Evolutionary conservation across 2,113 vertebrate genomes (phyloP), one percentile per base, ranked within the genome.

Genomic region (Dromas ardeola): DNA sequence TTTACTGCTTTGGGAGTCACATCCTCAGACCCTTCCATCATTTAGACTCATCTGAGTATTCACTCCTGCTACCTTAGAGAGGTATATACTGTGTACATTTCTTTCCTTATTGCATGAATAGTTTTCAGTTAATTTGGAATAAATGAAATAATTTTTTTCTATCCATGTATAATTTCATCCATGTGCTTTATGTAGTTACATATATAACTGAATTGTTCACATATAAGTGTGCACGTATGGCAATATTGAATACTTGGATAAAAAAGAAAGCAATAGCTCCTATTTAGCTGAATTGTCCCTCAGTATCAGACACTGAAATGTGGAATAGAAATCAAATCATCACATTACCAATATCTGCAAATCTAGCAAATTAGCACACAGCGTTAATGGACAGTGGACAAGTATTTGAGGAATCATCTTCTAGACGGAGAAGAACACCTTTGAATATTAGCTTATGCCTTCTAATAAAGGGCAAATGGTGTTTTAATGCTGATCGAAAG

Each of bases 391-490:
- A 52, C 58, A 93, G 58, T 29, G 11, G 27, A 56, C 38, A 34
- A 69, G 14, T 43, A 70, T n/a, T 80, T 70, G 70, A 83, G 91
- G 50, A 85, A 18, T 81, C 16, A 7, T 49, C 7, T 32, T 79
- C 42, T 73, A 81, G 62, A 40, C 5, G 3, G 49, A 92, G 80
- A 62, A 71, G n/a, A 84, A 12, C 73, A 61, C 61, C 30, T 89
- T 63, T 92, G 63, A 55, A 71, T 69, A 22, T 58, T 91, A 73
- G 21, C 10, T 4, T 91, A 59, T 81, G 25, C 53, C 43, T 85
- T 89, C 34, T 82, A 91, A 90, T 92, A 88, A 97, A 92, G 52
- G 88, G 23, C 61, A 97, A 93, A 71, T 76, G 53, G 34, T 96
- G 15, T 93, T 93, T 95, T 93, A 76, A 83, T 96, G 72, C 19